Base-by-base conservation (phyloP, 64 coral and sea anemone genomes). In the Pachyseris speciosa region DNA sequence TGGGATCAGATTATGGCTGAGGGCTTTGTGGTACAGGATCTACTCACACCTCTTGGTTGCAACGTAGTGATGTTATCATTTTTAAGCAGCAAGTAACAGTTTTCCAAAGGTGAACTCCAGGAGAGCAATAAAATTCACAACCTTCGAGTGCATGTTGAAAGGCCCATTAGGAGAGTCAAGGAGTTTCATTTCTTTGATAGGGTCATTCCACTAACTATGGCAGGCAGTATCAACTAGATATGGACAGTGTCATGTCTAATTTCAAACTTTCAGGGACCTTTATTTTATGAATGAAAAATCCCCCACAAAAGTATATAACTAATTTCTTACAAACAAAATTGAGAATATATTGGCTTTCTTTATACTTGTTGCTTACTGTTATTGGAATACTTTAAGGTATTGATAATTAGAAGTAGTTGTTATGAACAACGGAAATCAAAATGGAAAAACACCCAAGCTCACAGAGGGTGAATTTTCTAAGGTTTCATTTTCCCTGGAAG, bases 211-310 rank as follows among this genome's bases (percentile, higher is more conserved):
- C 39, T 84, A 1, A 84, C 57, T 64, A 29, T 84, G 10, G 80
- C 80, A 65, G 80, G 80, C 4, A 84, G 80, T 15, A 66, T 47
- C 26, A 61, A 39, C 16, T 34, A 65, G 25, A 42, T 63, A n/a
- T 84, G 16, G 58, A 65, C 59, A 27, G 80, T 84, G 2, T 6
- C 80, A 9, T 66, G 80, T 20, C 42, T 92, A 33, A 67, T 92
- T 15, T 66, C 57, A 33, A 92, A 92, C 74, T 92, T 92, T 78
- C 71, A 78, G 51, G 70, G 71, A 6, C 90, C 83, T 53, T 49
- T 92, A 41, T 75, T 84, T 85, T 60, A 89, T 67, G 59, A 78
- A 49, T 16, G 19, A 43, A 75, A 75, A 47, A 43, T 75, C 5
- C 24, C 0, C n/a, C 41, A 48, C 43, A 26, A 76, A 16, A n/a